These are phyloP conservation scores for Cheumatopsyche charites DNA, from an alignment of 1,140 invertebrate genomes.

Conservation along the genomic window DNA sequence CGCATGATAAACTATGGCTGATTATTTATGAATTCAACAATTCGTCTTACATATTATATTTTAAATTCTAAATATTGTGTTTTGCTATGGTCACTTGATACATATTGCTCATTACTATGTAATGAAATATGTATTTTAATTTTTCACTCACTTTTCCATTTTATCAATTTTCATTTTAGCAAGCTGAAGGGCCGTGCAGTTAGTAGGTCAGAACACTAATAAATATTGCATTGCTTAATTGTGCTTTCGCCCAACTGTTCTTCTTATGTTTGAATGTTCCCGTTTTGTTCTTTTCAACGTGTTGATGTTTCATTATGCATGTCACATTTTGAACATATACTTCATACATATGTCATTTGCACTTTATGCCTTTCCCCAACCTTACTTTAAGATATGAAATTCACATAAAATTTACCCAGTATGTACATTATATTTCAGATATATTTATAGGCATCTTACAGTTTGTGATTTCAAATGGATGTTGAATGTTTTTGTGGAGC, in stretches of 20 bases:
- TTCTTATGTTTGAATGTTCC: slow-evolving; percentile 28
- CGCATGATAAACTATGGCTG: no score
- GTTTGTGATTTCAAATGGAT: background rate
- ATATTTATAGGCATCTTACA: background rate
- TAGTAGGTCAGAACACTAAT: slow-evolving; percentile 71
- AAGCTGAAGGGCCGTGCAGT: slow-evolving; percentile 80
- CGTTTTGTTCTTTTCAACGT: slow-evolving; percentile 25
- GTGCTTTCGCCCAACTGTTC: slow-evolving; percentile 31
- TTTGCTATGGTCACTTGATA: background rate
- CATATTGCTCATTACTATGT: background rate
- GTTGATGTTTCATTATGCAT: background rate
- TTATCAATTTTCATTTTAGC: slow-evolving; percentile 64
- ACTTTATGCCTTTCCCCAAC: no score
- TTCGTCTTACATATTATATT: no score
- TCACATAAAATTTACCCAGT: no score
- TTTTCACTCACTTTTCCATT: slow-evolving; percentile 28
- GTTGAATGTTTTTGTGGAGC: no score
- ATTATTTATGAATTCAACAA: no score
- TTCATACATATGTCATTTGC: background rate
- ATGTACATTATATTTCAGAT: no score
- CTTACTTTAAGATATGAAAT: no score
- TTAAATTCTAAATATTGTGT: background rate
- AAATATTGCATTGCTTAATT: slow-evolving; percentile 35
- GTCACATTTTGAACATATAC: background rate
- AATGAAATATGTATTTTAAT: background rate